phyloP scores from a whole-genome alignment of 2,797 vertebrate genomes.

The Gallirallus australis region DNA sequence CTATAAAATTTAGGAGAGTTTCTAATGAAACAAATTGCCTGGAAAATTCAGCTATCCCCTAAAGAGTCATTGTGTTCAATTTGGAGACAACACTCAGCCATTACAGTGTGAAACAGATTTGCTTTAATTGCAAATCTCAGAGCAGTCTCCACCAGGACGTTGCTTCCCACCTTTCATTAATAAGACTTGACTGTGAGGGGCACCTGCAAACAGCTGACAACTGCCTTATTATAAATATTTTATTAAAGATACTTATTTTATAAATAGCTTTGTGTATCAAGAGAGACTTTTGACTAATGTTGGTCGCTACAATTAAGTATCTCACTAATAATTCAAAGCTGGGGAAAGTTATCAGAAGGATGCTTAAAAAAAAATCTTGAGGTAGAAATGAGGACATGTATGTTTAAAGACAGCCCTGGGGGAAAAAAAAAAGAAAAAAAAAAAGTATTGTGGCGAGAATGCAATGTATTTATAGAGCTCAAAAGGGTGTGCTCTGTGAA shows the following conservation, averaged over 20 bases:
- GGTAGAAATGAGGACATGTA: neutral
- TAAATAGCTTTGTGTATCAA: neutral
- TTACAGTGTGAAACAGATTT: neutral
- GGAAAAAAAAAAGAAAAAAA: neutral
- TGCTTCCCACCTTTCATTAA: neutral
- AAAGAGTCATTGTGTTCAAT: neutral
- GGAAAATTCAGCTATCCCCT: neutral
- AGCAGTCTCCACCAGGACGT: neutral
- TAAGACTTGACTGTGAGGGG: neutral
- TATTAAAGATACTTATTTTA: neutral
- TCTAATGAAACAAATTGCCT: conserved; percentile 9
- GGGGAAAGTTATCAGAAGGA: conserved; percentile 10
- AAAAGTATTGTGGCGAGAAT: conserved; percentile 19
- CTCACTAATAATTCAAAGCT: conserved; percentile 20
- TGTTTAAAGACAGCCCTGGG: neutral
- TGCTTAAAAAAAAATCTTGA: neutral
- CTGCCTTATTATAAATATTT: neutral
- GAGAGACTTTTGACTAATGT: neutral
- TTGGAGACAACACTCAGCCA: neutral
- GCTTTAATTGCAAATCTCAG: conserved; percentile 7
- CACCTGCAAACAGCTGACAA: neutral
- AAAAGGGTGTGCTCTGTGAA: conserved; percentile 70
- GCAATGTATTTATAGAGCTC: conserved; percentile 68
- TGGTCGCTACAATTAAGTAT: neutral
- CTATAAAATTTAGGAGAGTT: neutral